phyloP scores from a whole-genome alignment of 2,113 vertebrate genomes.

The Solea solea region DNA sequence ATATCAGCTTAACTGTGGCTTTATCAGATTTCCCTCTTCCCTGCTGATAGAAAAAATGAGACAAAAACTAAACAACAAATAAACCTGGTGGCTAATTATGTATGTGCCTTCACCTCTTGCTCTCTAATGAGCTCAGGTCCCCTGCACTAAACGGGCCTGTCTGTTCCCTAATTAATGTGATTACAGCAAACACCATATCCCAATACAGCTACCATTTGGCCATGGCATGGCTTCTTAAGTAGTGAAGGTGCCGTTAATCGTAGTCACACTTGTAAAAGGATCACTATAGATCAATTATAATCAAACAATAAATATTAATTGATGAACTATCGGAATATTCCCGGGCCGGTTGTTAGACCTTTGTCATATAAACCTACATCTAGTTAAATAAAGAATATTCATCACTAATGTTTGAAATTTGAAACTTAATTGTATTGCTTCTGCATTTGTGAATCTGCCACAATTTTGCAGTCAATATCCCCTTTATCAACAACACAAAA shows the following conservation, averaged over 20 bases:
- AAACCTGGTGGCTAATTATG: background rate
- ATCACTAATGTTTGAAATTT: too few relatives aligned
- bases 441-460: too few relatives aligned
- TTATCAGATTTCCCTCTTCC: background rate
- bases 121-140: constrained; percentile 9
- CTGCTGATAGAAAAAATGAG: background rate
- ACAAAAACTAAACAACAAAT: background rate
- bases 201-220: constrained; percentile 1
- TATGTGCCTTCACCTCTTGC: background rate
- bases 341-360: too few relatives aligned
- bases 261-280: background rate
- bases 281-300: background rate
- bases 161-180: constrained; percentile 12
- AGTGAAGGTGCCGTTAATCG: background rate
- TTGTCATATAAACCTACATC: too few relatives aligned
- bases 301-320: background rate
- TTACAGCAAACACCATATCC: constrained; percentile 8
- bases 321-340: too few relatives aligned
- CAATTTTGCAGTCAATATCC: too few relatives aligned
- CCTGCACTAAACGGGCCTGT: background rate
- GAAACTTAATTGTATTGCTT: too few relatives aligned
- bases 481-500: too few relatives aligned
- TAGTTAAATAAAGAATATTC: too few relatives aligned
- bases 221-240: background rate
- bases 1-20: background rate